Conservation (phyloP, 2,888 invertebrate species). For the Thecophora atra region DNA sequence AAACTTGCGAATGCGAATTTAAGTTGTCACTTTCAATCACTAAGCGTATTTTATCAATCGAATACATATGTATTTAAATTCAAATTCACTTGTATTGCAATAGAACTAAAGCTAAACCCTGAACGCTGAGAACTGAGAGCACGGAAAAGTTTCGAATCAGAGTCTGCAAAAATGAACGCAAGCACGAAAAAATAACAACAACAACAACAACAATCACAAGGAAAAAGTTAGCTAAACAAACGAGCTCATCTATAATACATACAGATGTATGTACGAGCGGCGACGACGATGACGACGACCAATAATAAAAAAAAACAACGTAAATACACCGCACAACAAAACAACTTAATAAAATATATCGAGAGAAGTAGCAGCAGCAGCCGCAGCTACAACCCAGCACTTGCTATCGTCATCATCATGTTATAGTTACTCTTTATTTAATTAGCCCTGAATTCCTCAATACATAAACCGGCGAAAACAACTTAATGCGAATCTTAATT, state of each 20-base stretch:
- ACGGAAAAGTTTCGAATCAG: slow-evolving; percentile 5
- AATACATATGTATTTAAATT: no score
- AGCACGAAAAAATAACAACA: slow-evolving; percentile 26
- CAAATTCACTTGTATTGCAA: no score
- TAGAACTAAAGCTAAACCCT: no score
- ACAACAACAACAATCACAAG: no score
- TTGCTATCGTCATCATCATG: slow-evolving; percentile 31
- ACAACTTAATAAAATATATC: not conserved
- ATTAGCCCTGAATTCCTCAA: slow-evolving; percentile 11
- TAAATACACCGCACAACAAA: slow-evolving; percentile 14
- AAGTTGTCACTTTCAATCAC: not conserved
- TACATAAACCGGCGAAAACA: not conserved
- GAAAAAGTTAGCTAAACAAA: not conserved
- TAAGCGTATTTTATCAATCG: not conserved
- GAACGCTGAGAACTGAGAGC: slow-evolving; percentile 4
- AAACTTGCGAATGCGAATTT: slow-evolving; percentile 11
- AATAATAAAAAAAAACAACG: slow-evolving; percentile 12
- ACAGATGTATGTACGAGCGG: not conserved
- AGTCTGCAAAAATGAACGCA: slow-evolving; percentile 9
- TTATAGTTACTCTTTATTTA: not conserved
- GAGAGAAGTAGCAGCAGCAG: not conserved
- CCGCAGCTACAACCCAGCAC: slow-evolving; percentile 4
- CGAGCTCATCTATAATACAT: slow-evolving; percentile 6
- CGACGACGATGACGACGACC: slow-evolving; percentile 18
- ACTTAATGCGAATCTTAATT: not conserved